phyloP scores from a whole-genome alignment of 2,888 invertebrate species.

The Agrenia bidenticulata region DNA sequence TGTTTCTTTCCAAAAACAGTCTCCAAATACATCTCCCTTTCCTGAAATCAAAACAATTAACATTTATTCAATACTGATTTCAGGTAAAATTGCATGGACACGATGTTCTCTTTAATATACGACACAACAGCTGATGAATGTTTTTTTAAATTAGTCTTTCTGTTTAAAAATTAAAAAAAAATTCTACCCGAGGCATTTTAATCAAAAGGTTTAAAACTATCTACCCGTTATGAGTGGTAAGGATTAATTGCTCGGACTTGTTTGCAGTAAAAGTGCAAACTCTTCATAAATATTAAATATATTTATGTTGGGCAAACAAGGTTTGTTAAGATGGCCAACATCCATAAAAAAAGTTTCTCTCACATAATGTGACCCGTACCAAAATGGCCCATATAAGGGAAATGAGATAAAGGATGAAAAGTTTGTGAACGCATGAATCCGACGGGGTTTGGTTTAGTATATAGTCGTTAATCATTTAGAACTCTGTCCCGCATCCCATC shows the following conservation, averaged over 20 bases:
- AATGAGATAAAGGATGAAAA: constrained; percentile 18
- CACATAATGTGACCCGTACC: constrained; percentile 1
- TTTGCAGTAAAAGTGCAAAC: not conserved
- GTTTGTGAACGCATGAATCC: constrained; percentile 15
- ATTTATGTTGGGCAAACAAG: no score
- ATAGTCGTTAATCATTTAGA: constrained; percentile 33
- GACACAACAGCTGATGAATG: no score
- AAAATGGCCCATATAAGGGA: not conserved
- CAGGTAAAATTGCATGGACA: no score
- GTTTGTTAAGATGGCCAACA: not conserved
- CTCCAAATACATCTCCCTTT: constrained; percentile 99
- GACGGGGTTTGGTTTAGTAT: constrained; percentile 4
- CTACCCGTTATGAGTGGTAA: no score
- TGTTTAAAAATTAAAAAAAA: no score
- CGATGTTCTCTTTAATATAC: no score
- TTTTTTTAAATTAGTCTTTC: no score
- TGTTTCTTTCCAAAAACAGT: constrained; percentile 98
- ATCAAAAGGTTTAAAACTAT: no score
- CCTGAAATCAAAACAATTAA: constrained; percentile 62
- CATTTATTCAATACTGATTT: no score
- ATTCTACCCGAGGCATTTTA: no score
- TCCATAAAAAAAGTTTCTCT: not conserved
- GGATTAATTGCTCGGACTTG: no score
- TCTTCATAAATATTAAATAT: not conserved
- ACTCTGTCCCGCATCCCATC: constrained; percentile 23